Evolutionary conservation across 1,140 invertebrate genomes (phyloP).

Genomic region (Philaenus spumarius): DNA sequence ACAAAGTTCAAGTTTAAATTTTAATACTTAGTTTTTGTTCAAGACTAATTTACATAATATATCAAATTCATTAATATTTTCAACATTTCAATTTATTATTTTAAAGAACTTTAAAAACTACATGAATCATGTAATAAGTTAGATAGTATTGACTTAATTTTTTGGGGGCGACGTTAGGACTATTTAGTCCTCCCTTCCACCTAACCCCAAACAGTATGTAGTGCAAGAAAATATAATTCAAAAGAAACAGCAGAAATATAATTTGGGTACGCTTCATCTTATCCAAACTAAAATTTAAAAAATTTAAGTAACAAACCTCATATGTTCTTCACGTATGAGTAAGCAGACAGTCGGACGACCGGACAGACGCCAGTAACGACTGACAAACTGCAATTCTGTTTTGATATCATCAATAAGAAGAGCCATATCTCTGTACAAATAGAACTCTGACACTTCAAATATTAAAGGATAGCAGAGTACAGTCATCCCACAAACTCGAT

Average conservation of each 20-base stretch:
- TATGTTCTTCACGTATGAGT: constrained; percentile 44
- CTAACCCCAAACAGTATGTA: no score
- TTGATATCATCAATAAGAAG: constrained; percentile 97
- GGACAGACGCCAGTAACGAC: constrained; percentile 92
- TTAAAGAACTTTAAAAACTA: no score
- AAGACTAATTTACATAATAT: no score
- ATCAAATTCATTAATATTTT: no score
- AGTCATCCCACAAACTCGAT: constrained; percentile 92
- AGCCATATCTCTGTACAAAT: constrained; percentile 95
- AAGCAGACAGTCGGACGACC: constrained; percentile 96
- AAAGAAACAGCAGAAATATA: not conserved
- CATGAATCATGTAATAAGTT: no score
- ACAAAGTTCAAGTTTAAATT: no score
- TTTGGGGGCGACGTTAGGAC: no score
- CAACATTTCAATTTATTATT: no score
- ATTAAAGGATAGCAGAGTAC: constrained; percentile 96
- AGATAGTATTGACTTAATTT: no score
- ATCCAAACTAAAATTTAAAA: not conserved
- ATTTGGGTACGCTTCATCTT: no score
- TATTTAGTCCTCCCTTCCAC: no score
- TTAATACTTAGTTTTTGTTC: no score
- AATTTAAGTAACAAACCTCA: constrained; percentile 25
- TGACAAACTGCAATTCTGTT: constrained; percentile 94
- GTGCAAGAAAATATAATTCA: not conserved
- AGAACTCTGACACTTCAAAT: constrained; percentile 98